Conservation (phyloP, 2,888 invertebrate species). For the Clunio marinus region DNA sequence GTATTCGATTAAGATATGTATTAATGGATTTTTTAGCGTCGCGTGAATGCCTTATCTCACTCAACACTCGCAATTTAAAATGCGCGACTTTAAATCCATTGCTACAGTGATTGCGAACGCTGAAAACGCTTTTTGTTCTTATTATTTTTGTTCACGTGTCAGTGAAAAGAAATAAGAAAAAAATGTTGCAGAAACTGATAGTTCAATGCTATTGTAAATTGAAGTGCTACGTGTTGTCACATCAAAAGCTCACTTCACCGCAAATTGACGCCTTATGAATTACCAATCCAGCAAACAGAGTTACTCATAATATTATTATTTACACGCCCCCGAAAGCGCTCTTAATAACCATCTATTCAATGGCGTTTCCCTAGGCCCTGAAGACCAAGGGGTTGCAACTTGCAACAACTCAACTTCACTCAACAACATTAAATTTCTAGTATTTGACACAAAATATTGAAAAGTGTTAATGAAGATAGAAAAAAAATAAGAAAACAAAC, state of each 20-base stretch:
- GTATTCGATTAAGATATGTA: slow-evolving; percentile 34
- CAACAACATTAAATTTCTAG: too few species aligned
- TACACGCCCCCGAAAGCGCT: background rate
- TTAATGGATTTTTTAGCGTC: slow-evolving; percentile 26
- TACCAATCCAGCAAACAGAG: background rate
- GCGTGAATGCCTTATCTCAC: background rate
- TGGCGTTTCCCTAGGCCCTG: too few species aligned
- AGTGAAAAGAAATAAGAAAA: background rate
- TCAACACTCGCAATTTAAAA: background rate
- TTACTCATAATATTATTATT: background rate
- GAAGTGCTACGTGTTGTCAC: slow-evolving; percentile 27
- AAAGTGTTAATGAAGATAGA: too few species aligned
- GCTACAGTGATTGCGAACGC: too few species aligned
- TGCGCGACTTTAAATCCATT: slow-evolving; percentile 2
- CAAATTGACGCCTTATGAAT: slow-evolving; percentile 29
- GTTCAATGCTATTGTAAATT: background rate
- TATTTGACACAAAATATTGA: too few species aligned
- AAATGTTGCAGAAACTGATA: slow-evolving; percentile 9
- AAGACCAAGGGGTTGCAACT: too few species aligned
- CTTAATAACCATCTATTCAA: too few species aligned
- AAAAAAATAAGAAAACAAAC: too few species aligned
- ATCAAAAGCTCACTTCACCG: slow-evolving; percentile 23
- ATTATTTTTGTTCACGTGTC: slow-evolving; percentile 1
- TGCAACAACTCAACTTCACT: too few species aligned
- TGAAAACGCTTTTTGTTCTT: too few species aligned